These are phyloP conservation scores for Cololabis saira DNA, from an alignment of 2,113 vertebrate genomes.

Conservation along the genomic window DNA sequence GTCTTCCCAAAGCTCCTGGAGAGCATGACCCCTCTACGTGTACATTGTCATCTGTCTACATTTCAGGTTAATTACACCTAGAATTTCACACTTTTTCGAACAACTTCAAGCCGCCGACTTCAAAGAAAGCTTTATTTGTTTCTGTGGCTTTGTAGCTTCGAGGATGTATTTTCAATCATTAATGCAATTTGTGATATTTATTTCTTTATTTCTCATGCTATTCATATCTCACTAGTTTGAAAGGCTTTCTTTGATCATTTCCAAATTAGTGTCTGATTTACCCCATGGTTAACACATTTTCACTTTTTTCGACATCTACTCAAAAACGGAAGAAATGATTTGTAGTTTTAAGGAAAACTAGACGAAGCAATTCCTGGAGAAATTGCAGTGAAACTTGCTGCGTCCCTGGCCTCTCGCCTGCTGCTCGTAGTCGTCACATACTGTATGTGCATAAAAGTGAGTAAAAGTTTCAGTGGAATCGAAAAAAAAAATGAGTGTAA, in stretches of 20 bases:
- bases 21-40: conserved; percentile 1
- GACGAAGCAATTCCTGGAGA: too few relatives aligned
- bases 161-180: conserved; percentile 45
- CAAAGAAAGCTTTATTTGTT: conserved; percentile 44
- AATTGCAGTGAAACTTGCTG: too few relatives aligned
- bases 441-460: too few relatives aligned
- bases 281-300: neutral
- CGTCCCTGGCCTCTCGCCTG: too few relatives aligned
- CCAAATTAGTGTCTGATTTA: conserved; percentile 17
- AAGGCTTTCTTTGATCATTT: conserved; percentile 16
- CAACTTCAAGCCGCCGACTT: conserved; percentile 42
- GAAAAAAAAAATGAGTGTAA: too few relatives aligned
- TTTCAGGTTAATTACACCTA: conserved; percentile 28
- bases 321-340: conserved; percentile 3
- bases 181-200: conserved; percentile 30
- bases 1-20: neutral
- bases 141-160: conserved; percentile 35
- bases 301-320: neutral
- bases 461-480: too few relatives aligned
- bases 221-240: conserved; percentile 14
- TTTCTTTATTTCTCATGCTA: conserved; percentile 9
- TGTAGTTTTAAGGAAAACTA: neutral
- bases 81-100: conserved; percentile 18
- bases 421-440: too few relatives aligned
- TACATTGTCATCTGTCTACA: neutral